Evolutionary conservation across 2,888 invertebrate genomes (phyloP).

Genomic region (Lydus trimaculatus): DNA sequence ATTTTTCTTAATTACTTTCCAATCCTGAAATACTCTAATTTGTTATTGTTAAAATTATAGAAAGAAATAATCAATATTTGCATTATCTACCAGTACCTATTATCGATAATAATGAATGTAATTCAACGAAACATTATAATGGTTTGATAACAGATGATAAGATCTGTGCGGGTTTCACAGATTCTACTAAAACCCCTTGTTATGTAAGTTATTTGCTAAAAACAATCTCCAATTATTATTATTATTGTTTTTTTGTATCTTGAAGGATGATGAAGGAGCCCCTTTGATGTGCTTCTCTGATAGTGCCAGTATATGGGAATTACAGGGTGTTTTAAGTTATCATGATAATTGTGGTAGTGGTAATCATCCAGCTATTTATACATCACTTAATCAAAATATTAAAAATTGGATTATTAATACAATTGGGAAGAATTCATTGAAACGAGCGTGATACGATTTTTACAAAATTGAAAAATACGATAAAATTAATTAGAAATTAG

Average conservation of each 20-base stretch:
- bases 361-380: conserved; percentile 67
- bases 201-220: conserved; percentile 63
- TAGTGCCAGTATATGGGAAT: conserved; percentile 64
- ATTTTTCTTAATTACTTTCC: conserved; percentile 9
- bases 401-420: conserved; percentile 60
- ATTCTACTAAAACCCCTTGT: conserved; percentile 66
- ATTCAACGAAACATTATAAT: conserved; percentile 69
- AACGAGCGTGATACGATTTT: conserved; percentile 22
- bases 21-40: not conserved
- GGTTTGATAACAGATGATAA: conserved; percentile 65
- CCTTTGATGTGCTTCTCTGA: conserved; percentile 69
- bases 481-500: conserved; percentile 7
- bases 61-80: conserved; percentile 62
- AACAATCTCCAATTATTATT: not conserved
- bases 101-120: conserved; percentile 65
- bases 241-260: conserved; percentile 13
- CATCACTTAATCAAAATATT: conserved; percentile 57
- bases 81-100: conserved; percentile 65
- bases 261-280: conserved; percentile 71
- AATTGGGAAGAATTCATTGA: conserved; percentile 48
- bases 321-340: conserved; percentile 68
- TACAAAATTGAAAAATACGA: not conserved
- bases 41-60: conserved; percentile 47
- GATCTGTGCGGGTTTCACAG: conserved; percentile 68
- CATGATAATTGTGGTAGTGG: conserved; percentile 68